Conservation (phyloP, 2,113 vertebrate genomes). For the Grus americana region DNA sequence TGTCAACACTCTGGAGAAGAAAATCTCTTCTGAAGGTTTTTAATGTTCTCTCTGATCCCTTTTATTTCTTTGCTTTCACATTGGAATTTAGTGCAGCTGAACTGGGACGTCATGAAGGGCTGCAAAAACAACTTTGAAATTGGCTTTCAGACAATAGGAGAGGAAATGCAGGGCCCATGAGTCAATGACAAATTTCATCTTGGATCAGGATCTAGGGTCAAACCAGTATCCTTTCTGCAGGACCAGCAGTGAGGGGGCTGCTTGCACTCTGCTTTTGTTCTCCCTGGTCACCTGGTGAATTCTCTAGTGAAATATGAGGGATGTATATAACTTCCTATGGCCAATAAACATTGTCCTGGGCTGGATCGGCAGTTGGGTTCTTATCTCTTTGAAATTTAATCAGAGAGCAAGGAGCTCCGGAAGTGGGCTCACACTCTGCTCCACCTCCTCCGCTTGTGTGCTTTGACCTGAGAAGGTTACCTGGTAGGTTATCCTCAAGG, state of each 20-base stretch:
- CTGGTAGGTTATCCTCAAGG: not conserved
- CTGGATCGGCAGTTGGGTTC: not conserved
- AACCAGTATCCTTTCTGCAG: not conserved
- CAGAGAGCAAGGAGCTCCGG: not conserved
- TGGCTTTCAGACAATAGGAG: slow-evolving; percentile 43
- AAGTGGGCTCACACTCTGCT: not conserved
- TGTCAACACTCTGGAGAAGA: not conserved
- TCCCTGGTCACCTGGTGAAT: not conserved
- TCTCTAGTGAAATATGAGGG: not conserved
- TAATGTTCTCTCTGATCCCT: not conserved
- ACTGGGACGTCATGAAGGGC: not conserved
- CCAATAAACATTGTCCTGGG: not conserved
- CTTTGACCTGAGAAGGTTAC: not conserved
- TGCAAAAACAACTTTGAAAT: slow-evolving; percentile 22
- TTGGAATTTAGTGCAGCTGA: slow-evolving; percentile 58
- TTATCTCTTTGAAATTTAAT: not conserved
- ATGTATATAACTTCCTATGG: not conserved
- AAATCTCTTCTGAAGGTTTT: not conserved
- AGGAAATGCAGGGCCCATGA: slow-evolving; percentile 42
- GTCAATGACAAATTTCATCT: slow-evolving; percentile 33
- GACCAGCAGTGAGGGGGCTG: not conserved
- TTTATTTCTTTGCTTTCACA: not conserved
- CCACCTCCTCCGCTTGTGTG: not conserved
- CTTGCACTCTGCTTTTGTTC: not conserved
- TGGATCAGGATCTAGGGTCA: slow-evolving; percentile 30